These are phyloP conservation scores for Sebastes minor DNA, from an alignment of 2,797 vertebrate genomes.

Conservation along the genomic window DNA sequence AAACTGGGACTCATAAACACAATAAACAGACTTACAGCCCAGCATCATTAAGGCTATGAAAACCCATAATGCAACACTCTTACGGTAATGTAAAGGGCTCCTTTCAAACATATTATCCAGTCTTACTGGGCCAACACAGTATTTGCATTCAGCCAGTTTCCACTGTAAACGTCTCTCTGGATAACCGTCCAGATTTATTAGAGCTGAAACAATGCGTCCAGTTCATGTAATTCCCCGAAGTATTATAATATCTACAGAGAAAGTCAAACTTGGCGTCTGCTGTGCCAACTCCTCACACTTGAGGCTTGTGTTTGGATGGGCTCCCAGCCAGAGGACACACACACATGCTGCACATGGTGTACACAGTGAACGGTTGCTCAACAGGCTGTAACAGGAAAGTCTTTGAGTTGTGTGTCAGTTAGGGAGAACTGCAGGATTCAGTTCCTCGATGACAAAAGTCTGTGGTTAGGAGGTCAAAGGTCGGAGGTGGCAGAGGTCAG, in stretches of 20 bases:
- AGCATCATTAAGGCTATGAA: not conserved
- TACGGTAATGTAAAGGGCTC: not conserved
- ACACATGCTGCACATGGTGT: not conserved
- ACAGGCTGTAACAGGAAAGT: conserved; percentile 36
- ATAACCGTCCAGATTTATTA: not conserved
- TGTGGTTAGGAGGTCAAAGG: conserved; percentile 11
- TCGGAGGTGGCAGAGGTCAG: not conserved
- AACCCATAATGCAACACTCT: not conserved
- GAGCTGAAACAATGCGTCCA: not conserved
- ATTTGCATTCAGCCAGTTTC: not conserved
- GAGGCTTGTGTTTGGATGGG: conserved; percentile 35
- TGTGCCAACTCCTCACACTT: conserved; percentile 30
- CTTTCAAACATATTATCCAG: not conserved
- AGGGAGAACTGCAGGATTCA: not conserved
- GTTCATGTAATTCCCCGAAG: not conserved
- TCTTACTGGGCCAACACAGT: not conserved
- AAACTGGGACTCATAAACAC: not conserved
- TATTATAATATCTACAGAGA: not conserved
- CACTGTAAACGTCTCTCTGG: not conserved
- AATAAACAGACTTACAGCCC: not conserved
- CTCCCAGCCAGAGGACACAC: conserved; percentile 30
- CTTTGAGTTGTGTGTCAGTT: not conserved
- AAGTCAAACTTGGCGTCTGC: not conserved
- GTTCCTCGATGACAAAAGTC: conserved; percentile 36
- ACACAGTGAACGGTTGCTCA: conserved; percentile 34